A percentile compares a stretch with the other conserved stretches of the same genome.
Conservation (phyloP, 2,888 invertebrate species). For the Sesia bembeciformis region DNA sequence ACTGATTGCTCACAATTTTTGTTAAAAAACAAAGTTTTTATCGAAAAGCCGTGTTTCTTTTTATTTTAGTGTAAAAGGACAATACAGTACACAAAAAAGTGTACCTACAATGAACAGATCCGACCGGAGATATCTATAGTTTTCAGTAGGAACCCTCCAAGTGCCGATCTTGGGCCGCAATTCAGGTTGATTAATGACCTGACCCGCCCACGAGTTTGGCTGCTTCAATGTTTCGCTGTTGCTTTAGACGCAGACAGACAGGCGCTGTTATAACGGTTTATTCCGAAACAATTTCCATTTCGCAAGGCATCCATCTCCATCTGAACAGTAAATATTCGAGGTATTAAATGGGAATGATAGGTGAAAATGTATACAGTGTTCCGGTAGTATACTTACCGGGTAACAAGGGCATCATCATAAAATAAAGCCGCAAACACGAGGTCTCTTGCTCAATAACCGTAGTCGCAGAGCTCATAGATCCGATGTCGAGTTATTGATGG, state of each 20-base stretch:
- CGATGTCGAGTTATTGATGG: constrained; percentile 29
- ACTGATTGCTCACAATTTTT: too few species aligned
- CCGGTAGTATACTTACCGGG: constrained; percentile 16
- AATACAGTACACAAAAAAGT: not conserved
- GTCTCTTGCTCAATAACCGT: constrained; percentile 2
- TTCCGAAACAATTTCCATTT: not conserved
- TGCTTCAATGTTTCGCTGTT: constrained; percentile 12
- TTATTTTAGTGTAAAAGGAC: too few species aligned
- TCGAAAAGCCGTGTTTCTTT: too few species aligned
- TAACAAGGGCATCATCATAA: constrained; percentile 27
- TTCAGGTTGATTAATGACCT: constrained; percentile 19
- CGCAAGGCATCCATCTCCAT: not conserved
- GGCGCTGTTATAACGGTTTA: not conserved
- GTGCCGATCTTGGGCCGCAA: constrained; percentile 13
- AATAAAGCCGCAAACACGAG: constrained; percentile 27
- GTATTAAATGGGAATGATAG: not conserved
- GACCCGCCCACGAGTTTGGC: constrained; percentile 14
- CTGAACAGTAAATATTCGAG: not conserved
- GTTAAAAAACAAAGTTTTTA: too few species aligned
- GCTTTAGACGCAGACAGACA: constrained; percentile 1
- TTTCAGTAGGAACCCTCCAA: constrained; percentile 9
- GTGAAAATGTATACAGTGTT: constrained; percentile 20
- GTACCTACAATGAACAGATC: not conserved
- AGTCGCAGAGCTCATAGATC: constrained; percentile 17
- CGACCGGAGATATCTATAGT: constrained; percentile 1